Conservation (phyloP, 2,113 vertebrate species). For the Gasterosteus nipponicus region DNA sequence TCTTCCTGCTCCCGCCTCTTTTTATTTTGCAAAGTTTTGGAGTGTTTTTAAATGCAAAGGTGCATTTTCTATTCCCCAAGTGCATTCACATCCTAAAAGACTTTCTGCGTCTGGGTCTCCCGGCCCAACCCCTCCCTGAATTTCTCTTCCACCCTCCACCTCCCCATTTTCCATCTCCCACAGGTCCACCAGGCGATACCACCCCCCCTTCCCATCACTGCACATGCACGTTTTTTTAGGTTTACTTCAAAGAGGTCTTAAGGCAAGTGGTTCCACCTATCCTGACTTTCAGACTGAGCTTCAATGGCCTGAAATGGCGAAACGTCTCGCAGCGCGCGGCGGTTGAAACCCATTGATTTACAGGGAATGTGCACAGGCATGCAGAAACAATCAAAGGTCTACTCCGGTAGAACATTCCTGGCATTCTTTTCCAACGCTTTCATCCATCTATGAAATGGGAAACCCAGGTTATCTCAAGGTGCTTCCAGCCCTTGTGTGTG, state of each 20-base stretch:
- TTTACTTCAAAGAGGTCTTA: constrained; percentile 65
- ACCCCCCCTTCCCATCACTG: constrained; percentile 36
- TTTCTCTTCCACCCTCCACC: constrained; percentile 32
- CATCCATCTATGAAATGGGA: constrained; percentile 11
- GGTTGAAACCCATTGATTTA: constrained; percentile 16
- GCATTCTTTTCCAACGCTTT: constrained; percentile 7
- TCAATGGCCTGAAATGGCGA: constrained; percentile 1
- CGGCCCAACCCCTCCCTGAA: neutral
- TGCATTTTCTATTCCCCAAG: constrained; percentile 75
- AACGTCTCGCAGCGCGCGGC: constrained; percentile 7
- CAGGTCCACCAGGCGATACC: constrained; percentile 57
- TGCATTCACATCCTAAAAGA: constrained; percentile 67
- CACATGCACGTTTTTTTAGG: constrained; percentile 39
- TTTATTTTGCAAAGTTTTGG: constrained; percentile 77
- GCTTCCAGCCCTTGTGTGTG: constrained; percentile 12
- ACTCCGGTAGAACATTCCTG: constrained; percentile 2
- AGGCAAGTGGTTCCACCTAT: constrained; percentile 60
- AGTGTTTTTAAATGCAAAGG: constrained; percentile 78
- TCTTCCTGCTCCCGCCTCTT: constrained; percentile 64
- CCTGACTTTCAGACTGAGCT: constrained; percentile 37
- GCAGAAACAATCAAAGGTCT: constrained; percentile 34
- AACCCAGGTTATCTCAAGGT: constrained; percentile 20
- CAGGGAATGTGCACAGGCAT: constrained; percentile 24
- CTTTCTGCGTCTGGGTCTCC: constrained; percentile 41
- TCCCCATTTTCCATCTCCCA: constrained; percentile 57